Percentiles rank a stretch among this genome's conserved stretches.
Evolutionary conservation across 2,888 invertebrate genomes (phyloP).

Genomic region (Gibbula magus): DNA sequence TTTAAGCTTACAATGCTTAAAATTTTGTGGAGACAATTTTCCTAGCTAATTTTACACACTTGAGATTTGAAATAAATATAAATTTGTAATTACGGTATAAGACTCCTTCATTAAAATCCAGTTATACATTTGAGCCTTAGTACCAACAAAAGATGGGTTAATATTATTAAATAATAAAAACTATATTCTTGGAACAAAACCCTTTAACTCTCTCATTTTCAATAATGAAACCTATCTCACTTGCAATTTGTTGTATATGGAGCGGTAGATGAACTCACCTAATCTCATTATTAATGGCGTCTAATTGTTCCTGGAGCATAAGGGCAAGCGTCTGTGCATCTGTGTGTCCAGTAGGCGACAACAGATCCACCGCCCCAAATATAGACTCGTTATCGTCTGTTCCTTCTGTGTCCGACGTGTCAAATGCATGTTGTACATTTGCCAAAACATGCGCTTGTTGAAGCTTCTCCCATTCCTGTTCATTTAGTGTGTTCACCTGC

Average conservation of each 20-base stretch:
- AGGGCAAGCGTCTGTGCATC: constrained; percentile 98
- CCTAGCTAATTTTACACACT: too few species aligned
- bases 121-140: too few species aligned
- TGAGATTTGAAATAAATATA: too few species aligned
- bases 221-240: background rate
- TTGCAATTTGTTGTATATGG: background rate
- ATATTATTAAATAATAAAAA: too few species aligned
- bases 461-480: constrained; percentile 95
- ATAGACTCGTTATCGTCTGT: constrained; percentile 85
- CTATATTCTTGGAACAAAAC: too few species aligned
- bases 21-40: too few species aligned
- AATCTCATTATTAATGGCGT: constrained; percentile 99
- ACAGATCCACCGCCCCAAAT: constrained; percentile 83
- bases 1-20: too few species aligned
- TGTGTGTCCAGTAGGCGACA: constrained; percentile 79
- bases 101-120: too few species aligned
- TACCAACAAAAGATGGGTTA: too few species aligned
- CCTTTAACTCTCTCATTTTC: too few species aligned
- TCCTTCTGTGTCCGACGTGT: constrained; percentile 81
- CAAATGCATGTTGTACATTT: constrained; percentile 94
- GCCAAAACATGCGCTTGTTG: constrained; percentile 89
- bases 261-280: constrained; percentile 74
- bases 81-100: too few species aligned
- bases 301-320: constrained; percentile 99
- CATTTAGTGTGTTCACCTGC: constrained; percentile 75